These are phyloP conservation scores for Mesorhabditis sp. DNA, from an alignment of 2,888 invertebrate species.

Conservation along the genomic window DNA sequence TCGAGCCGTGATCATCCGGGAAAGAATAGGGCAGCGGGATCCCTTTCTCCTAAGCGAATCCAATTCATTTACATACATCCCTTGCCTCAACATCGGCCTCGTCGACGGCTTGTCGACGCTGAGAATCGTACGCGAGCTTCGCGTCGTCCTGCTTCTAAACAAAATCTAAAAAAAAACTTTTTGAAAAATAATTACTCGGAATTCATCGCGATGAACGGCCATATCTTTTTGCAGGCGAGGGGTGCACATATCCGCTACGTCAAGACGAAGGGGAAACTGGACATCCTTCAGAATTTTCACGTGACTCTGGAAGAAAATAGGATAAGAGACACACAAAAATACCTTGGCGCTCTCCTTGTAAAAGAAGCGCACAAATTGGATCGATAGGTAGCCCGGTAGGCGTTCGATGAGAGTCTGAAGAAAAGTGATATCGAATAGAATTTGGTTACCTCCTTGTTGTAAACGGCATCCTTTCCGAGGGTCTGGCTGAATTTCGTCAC, in stretches of 20 bases:
- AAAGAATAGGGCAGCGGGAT: conserved; percentile 45
- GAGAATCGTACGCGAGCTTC: conserved; percentile 26
- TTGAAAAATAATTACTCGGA: conserved; percentile 66
- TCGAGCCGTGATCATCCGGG: conserved; percentile 81
- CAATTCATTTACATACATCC: too few species aligned
- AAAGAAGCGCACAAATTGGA: conserved; percentile 95
- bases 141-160: conserved; percentile 31
- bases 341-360: conserved; percentile 86
- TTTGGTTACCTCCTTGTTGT: conserved; percentile 73
- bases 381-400: conserved; percentile 89
- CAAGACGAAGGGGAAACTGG: conserved; percentile 88
- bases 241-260: conserved; percentile 87
- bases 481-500: conserved; percentile 81
- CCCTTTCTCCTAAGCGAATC: conserved; percentile 23
- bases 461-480: conserved; percentile 84
- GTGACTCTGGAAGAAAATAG: conserved; percentile 35
- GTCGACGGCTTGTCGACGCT: conserved; percentile 19
- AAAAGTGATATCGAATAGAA: too few species aligned
- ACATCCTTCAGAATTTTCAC: conserved; percentile 72
- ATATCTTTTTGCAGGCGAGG: conserved; percentile 75
- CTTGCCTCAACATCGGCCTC: not conserved
- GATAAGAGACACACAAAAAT: conserved; percentile 62
- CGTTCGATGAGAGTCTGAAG: conserved; percentile 76
- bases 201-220: conserved; percentile 79
- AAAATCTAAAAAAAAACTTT: not conserved